phyloP scores from a whole-genome alignment of 1,140 invertebrate species.

The Drosophila sp. region DNA sequence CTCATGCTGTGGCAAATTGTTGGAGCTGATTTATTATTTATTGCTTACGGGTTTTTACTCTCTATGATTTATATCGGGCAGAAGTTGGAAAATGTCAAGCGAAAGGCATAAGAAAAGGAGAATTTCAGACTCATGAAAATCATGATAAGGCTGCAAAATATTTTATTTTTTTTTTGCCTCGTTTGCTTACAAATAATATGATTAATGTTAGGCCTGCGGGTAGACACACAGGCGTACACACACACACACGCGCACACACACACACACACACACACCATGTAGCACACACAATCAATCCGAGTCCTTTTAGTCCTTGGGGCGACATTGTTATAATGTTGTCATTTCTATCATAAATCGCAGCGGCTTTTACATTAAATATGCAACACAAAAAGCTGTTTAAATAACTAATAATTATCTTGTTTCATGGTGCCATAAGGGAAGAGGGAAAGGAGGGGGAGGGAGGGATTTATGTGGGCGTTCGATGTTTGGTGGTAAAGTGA shows the following conservation, averaged over 20 bases:
- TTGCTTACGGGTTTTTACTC: conserved; percentile 61
- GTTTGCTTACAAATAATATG: conserved; percentile 4
- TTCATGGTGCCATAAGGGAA: not conserved
- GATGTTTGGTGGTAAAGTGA: not conserved
- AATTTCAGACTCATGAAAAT: not conserved
- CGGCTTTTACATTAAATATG: conserved; percentile 70
- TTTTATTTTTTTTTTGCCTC: not conserved
- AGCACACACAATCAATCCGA: conserved; percentile 45
- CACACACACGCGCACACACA: not conserved
- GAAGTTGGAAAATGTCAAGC: conserved; percentile 14
- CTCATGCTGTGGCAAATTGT: conserved; percentile 62
- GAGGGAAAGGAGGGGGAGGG: not conserved
- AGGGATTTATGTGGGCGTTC: too few species aligned
- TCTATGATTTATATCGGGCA: conserved; percentile 63
- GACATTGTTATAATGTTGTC: conserved; percentile 53
- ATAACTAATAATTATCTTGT: conserved; percentile 80
- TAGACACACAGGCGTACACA: not conserved
- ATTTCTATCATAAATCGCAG: conserved; percentile 58
- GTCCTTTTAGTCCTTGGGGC: conserved; percentile 41
- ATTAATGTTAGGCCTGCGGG: not conserved
- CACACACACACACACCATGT: not conserved
- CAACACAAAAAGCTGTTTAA: conserved; percentile 71
- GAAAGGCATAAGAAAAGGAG: conserved; percentile 25
- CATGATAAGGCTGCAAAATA: conserved; percentile 4
- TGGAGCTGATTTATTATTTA: conserved; percentile 77